Base-by-base conservation (phyloP, 2,888 invertebrate genomes). In the Pollenia griseotomentosa region DNA sequence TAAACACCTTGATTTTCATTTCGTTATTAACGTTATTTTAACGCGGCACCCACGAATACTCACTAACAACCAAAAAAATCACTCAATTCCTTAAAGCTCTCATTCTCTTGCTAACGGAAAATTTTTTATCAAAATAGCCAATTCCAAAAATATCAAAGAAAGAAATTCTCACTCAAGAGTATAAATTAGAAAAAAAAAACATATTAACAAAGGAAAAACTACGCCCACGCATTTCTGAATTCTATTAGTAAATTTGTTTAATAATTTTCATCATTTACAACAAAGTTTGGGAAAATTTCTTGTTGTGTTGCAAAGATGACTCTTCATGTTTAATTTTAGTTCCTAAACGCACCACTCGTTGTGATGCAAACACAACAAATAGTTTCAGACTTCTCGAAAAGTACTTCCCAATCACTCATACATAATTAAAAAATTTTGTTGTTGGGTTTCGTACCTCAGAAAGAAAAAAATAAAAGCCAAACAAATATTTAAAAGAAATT, bases 1-100 rank as follows among this genome's bases (percentile, higher is more conserved):
- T 93, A 93, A 93, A 92, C 91, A 89, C 88, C 89, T 89, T 90
- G 89, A 89, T 88, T 88, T 85, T 74, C 63, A 33, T 48, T 12
- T n/a, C 57, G 59, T 48, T 79, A 61, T 71, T 51, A 23, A 66
- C 33, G 57, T 68, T 77, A 73, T 73, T 79, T 63, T 23, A 48
- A 19, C 73, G 33, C 51, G 7, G 19, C 83, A 77, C 70, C 77
- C 61, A 77, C 77, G 46, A 61, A 59, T 12, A 51, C 8, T 40
- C 19, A n/a, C 16, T n/a, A 8, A 4, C 33, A 5, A 48, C 33
- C 14, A n/a, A n/a, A 8, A 19, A 75, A 70, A 57, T 33, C 63
- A 74, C 87, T 87, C 86, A 83, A 66, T 66, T 74, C 53, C 48
- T n/a, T 11, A 16, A 53, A 5, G 10, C 33, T 61, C 78, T 74